Evolutionary conservation across 2,113 vertebrate species (phyloP), one percentile per base, ranked within the genome.

Genomic region (Coptodon rendalli): DNA sequence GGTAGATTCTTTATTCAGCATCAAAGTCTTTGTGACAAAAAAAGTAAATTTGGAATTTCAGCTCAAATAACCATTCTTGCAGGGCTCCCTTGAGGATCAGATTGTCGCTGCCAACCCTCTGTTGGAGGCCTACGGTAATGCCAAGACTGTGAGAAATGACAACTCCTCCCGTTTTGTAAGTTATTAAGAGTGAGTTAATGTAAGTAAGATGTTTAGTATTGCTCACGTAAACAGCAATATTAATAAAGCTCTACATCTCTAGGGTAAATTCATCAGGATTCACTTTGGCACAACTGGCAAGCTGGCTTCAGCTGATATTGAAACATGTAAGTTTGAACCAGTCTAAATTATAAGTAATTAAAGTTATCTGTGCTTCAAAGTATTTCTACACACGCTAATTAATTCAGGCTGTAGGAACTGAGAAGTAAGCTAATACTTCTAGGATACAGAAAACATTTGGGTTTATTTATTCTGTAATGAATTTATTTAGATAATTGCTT

Each of bases 201-300:
- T 8, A 19, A 50, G 7, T 11, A 11, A 36, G 6, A 31, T 34
- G n/a, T 2, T 50, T 40, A 9, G 3, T 16, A 17, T 3, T 53
- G 5, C 22, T 43, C 16, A 31, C 4, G 8, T 9, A 31, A 1
- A 19, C 36, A 4, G 6, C 38, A 52, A 63, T 61, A 4, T 14
- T 48, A n/a, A 10, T 17, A 4, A 10, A 1, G 27, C 2, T 79
- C 6, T 73, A 19, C 31, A 61, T 84, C 10, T 81, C 16, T 66
- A 92, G 98, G 97, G 97, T 91, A 98, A 98, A 96, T 98, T 98
- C 95, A 98, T 98, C 95, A 97, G 97, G 94, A 98, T 98, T 90
- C 98, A 98, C 90, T 98, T 98, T 83, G 97, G 96, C 0, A 87
- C 97, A 2, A 96, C 95, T 54, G 98, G 98, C 76, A 99, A 99